Conservation (phyloP, 2,797 vertebrate species). For the Melanotaenia maccullochi region DNA sequence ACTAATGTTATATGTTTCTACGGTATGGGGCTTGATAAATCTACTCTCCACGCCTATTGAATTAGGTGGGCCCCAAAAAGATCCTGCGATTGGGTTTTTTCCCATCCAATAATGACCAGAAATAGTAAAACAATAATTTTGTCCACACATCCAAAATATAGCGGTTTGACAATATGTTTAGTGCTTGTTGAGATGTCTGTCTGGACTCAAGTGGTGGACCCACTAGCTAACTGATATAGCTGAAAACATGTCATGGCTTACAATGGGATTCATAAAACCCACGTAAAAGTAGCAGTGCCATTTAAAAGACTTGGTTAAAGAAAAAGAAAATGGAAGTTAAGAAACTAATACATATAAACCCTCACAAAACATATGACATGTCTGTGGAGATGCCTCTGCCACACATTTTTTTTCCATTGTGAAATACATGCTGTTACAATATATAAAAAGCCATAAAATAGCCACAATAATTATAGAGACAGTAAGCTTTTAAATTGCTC, state of each 20-base stretch:
- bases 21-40: too few relatives aligned
- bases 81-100: too few relatives aligned
- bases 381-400: conserved; percentile 29
- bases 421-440: conserved; percentile 57
- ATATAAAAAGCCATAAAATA: conserved; percentile 53
- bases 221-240: too few relatives aligned
- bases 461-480: conserved; percentile 52
- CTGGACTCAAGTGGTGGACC: too few relatives aligned
- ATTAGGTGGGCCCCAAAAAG: too few relatives aligned
- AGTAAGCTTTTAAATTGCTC: conserved; percentile 70
- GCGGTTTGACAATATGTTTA: too few relatives aligned
- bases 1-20: too few relatives aligned
- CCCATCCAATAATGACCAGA: too few relatives aligned
- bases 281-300: background rate
- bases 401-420: conserved; percentile 45
- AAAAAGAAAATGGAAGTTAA: background rate
- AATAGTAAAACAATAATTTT: too few relatives aligned
- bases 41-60: too few relatives aligned
- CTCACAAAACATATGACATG: conserved; percentile 25
- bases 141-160: too few relatives aligned
- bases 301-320: background rate
- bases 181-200: too few relatives aligned
- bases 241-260: background rate
- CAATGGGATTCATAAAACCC: background rate
- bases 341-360: conserved; percentile 10